Conservation (phyloP, 1,140 invertebrate species). For the Macrocentrus cingulum region DNA sequence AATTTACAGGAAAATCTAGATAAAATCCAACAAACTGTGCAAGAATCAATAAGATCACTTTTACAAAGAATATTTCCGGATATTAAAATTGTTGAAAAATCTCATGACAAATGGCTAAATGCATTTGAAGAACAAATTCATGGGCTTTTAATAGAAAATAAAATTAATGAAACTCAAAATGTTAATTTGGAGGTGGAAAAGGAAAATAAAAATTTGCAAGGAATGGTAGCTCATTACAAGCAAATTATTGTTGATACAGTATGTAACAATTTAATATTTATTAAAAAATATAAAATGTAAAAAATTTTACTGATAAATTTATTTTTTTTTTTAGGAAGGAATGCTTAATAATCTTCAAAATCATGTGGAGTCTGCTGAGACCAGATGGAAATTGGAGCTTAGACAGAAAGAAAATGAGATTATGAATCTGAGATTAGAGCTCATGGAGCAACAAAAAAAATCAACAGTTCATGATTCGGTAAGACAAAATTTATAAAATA, state of each 20-base stretch:
- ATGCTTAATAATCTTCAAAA: constrained; percentile 70
- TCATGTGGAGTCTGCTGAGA: constrained; percentile 71
- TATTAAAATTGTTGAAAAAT: constrained; percentile 55
- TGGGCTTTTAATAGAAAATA: constrained; percentile 34
- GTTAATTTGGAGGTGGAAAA: constrained; percentile 52
- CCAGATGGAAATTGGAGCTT: constrained; percentile 67
- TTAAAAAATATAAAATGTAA: background rate
- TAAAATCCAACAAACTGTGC: constrained; percentile 60
- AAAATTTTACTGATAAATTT: background rate
- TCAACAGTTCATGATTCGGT: constrained; percentile 35
- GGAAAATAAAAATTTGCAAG: constrained; percentile 66
- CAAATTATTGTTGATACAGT: constrained; percentile 76
- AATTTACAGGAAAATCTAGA: constrained; percentile 55
- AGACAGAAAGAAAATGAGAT: constrained; percentile 65
- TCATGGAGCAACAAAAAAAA: constrained; percentile 45
- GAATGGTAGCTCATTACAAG: constrained; percentile 71
- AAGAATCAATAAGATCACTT: constrained; percentile 61
- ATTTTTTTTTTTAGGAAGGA: constrained; percentile 61
- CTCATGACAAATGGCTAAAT: constrained; percentile 60
- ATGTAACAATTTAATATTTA: constrained; percentile 38
- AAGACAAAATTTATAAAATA: constrained; percentile 2
- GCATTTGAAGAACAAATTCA: constrained; percentile 59
- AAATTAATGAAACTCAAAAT: constrained; percentile 21
- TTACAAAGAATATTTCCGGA: constrained; percentile 65
- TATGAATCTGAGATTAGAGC: constrained; percentile 59